These are phyloP conservation scores for Cisticola juncidis DNA, from an alignment of 2,113 vertebrate species.

Conservation along the genomic window DNA sequence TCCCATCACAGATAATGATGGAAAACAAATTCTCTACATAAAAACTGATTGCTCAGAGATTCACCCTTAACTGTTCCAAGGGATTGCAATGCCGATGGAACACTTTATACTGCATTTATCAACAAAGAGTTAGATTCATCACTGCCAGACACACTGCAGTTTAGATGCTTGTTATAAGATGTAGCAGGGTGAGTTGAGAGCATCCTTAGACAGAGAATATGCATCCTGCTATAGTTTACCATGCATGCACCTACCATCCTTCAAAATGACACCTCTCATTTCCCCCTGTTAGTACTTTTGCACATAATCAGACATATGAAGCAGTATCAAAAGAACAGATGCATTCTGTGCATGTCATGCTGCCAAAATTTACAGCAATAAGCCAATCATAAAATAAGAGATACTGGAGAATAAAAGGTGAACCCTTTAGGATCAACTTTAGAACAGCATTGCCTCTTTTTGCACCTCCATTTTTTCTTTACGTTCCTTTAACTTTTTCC, in stretches of 20 bases:
- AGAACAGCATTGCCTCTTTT: not conserved
- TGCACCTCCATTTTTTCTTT: not conserved
- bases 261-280: not conserved
- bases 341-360: not conserved
- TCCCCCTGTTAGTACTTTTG: not conserved
- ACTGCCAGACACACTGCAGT: constrained; percentile 25
- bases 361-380: not conserved
- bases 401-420: not conserved
- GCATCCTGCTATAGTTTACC: not conserved
- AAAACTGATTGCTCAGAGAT: constrained; percentile 66
- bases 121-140: constrained; percentile 46
- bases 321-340: not conserved
- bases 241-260: not conserved
- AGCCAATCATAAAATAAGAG: not conserved
- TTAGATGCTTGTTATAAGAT: not conserved
- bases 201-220: not conserved
- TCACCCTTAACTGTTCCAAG: constrained; percentile 47
- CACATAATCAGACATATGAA: not conserved
- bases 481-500: not conserved
- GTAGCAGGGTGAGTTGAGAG: not conserved
- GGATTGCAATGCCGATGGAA: constrained; percentile 24
- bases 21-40: constrained; percentile 72
- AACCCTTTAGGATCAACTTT: not conserved
- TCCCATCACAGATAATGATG: constrained; percentile 67
- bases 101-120: not conserved